Percentiles rank a stretch among this genome's conserved stretches.
phyloP scores from a whole-genome alignment of 2,113 vertebrate species.

The Myotis lucifugus region DNA sequence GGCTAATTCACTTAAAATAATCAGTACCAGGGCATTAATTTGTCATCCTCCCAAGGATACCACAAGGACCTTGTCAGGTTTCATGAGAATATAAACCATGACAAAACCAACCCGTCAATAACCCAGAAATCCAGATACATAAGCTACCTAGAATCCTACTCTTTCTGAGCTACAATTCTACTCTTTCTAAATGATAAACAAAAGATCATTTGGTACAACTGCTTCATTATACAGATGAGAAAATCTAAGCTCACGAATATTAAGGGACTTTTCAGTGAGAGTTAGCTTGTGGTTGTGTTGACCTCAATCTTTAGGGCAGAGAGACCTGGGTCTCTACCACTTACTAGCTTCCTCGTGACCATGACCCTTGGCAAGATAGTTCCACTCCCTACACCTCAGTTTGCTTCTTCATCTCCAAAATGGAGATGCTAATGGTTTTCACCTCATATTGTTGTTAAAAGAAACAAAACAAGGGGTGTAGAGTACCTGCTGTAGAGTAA shows the following conservation, averaged over 20 bases:
- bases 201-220: not conserved
- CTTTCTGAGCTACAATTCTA: not conserved
- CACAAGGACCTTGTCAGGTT: not conserved
- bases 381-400: not conserved
- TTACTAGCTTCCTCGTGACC: not conserved
- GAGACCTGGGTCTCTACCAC: not conserved
- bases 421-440: not conserved
- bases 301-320: not conserved
- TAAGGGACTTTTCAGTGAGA: not conserved
- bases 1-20: not conserved
- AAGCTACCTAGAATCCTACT: not conserved
- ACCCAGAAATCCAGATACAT: not conserved
- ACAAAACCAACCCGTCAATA: not conserved
- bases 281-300: not conserved
- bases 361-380: not conserved
- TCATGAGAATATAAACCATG: not conserved
- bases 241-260: not conserved
- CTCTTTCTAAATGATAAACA: not conserved
- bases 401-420: not conserved
- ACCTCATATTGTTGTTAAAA: not conserved
- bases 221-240: not conserved
- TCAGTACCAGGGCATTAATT: not conserved
- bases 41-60: not conserved
- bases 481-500: not conserved
- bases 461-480: not conserved